Conservation (phyloP, 2,113 vertebrate genomes). For the Stigmatopora argus region DNA sequence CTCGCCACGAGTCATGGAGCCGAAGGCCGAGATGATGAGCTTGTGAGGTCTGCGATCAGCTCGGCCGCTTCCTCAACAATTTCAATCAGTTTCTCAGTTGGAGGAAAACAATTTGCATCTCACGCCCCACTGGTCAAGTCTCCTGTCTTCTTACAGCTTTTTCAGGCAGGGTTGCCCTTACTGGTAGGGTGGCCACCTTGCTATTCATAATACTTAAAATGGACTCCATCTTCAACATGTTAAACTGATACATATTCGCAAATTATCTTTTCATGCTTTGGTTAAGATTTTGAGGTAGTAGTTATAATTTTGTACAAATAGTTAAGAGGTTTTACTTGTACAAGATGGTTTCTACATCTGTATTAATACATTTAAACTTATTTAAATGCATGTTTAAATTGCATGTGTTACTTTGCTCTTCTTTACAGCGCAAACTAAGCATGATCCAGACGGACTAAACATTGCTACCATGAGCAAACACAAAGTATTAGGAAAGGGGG, state of each 20-base stretch:
- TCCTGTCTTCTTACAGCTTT: conserved; percentile 53
- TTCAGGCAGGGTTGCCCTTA: conserved; percentile 37
- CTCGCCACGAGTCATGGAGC: conserved; percentile 35
- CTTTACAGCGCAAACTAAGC: not conserved
- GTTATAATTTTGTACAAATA: not conserved
- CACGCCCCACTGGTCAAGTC: conserved; percentile 44
- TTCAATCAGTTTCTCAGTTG: conserved; percentile 59
- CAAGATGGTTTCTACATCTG: conserved; percentile 34
- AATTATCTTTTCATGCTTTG: not conserved
- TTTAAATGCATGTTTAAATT: not conserved
- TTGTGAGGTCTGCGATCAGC: conserved; percentile 59
- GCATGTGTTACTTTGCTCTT: not conserved
- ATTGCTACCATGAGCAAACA: not conserved
- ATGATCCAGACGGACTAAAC: not conserved
- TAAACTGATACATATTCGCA: conserved; percentile 3
- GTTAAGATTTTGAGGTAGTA: not conserved
- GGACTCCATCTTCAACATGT: conserved; percentile 45
- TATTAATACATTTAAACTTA: not conserved
- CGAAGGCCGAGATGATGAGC: conserved; percentile 44
- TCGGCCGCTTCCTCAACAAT: conserved; percentile 50
- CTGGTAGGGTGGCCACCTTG: conserved; percentile 35
- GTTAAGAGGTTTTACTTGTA: conserved; percentile 18
- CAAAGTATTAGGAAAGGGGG: not conserved
- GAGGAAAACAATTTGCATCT: conserved; percentile 68
- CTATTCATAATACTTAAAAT: conserved; percentile 45